Conservation (phyloP, 2,888 invertebrate species). For the Vandiemenella viatica region DNA sequence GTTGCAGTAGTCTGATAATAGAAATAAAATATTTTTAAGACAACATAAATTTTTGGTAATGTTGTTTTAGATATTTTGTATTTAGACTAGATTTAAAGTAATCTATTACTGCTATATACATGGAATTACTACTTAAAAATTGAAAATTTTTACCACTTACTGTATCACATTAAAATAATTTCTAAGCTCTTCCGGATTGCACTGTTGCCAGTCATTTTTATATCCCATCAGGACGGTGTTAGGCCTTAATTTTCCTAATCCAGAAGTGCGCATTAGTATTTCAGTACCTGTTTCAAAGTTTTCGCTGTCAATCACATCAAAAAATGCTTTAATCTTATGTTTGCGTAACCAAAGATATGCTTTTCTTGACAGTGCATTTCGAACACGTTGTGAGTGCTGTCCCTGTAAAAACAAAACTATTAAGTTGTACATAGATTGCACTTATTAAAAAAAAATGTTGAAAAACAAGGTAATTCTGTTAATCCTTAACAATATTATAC, state of each 20-base stretch:
- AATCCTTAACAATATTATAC: no score
- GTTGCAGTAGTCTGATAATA: no score
- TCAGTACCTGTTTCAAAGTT: slow-evolving; percentile 27
- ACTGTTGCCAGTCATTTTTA: slow-evolving; percentile 37
- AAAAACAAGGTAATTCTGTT: no score
- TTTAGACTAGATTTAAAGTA: no score
- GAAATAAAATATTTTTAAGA: no score
- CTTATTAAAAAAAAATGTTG: neutral
- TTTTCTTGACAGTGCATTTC: slow-evolving; percentile 24
- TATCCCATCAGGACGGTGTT: slow-evolving; percentile 41
- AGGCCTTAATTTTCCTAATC: slow-evolving; percentile 39
- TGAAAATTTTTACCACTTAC: no score
- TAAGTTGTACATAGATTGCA: neutral
- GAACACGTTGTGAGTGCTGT: slow-evolving; percentile 22
- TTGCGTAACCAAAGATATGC: slow-evolving; percentile 60
- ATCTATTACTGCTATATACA: no score
- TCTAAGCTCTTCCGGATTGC: slow-evolving; percentile 28
- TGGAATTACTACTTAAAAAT: no score
- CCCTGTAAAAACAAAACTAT: slow-evolving; percentile 18
- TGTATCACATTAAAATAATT: slow-evolving; percentile 43
- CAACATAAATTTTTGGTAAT: no score
- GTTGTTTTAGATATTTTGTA: no score
- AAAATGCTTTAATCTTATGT: slow-evolving; percentile 44
- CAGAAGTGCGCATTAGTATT: slow-evolving; percentile 34
- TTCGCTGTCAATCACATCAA: slow-evolving; percentile 26